Base-by-base conservation (phyloP, 2,888 invertebrate genomes). In the Scaeva pyrastri region DNA sequence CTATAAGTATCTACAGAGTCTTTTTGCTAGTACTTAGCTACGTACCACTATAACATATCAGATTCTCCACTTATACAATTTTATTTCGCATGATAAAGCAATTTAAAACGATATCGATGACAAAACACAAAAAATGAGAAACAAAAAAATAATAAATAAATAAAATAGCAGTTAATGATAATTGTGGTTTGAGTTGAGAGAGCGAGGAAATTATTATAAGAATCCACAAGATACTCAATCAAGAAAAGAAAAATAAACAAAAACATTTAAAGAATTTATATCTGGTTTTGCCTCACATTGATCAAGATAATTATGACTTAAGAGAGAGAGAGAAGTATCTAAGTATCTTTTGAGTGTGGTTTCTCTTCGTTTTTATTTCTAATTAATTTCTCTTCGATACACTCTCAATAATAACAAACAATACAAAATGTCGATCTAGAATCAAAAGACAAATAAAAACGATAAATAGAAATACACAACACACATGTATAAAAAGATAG, bases 341-440 rank as follows among this genome's bases (percentile, higher is more conserved):
- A 31, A 16, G 1, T 10, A 36, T 11, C 16, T 58, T 55, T 7
- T 10, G 5, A 8, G 5, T 43, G 5, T 43, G 5, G 1, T 43
- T 5, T 26, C 52, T 52, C 52, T 52, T 52, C 14, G 2, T 14
- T 62, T 43, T 6, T 41, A 12, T 48, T 50, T 19, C 19, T 5
- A 48, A 66, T 50, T 31, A 48, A 50, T 36, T 66, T 66, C 48
- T 66, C 48, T 66, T 66, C 16, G 31, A 66, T 50, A 31, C 8
- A 31, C 31, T 2, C 26, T 5, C 31, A 31, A 31, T 31, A 7
- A 77, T 60, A 77, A 75, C 56, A 75, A 75, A 71, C 71, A 58
- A 79, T 78, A 36, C 71, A 16, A 4, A 60, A 60, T 21, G 66
- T 52, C 76, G 55, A 77, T 73, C 60, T 52, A 50, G 64, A 78